Evolutionary conservation across 2,888 invertebrate species (phyloP).

Genomic region (Conomelus anceps): DNA sequence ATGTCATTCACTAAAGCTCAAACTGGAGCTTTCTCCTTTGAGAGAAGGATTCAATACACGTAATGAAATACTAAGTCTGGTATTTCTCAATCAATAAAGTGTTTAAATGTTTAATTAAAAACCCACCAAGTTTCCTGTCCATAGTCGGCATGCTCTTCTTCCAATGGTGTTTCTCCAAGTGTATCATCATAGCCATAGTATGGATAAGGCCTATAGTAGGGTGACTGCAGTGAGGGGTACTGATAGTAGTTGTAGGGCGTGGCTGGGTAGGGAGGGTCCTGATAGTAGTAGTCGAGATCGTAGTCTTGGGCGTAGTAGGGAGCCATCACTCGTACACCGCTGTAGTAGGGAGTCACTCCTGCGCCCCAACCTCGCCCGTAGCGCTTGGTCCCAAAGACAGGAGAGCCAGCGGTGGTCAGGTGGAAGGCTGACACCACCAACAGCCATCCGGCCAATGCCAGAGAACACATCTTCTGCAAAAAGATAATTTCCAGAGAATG

Average conservation of each 20-base stretch:
- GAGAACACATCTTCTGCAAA: not conserved
- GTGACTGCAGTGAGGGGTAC: slow-evolving; percentile 27
- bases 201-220: not conserved
- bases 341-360: not conserved
- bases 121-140: slow-evolving; percentile 3
- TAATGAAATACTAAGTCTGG: too few species aligned
- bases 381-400: not conserved
- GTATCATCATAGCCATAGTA: not conserved
- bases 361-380: not conserved
- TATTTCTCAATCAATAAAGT: too few species aligned
- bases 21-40: too few species aligned
- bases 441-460: not conserved
- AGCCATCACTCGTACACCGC: not conserved
- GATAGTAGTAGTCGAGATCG: slow-evolving; percentile 29
- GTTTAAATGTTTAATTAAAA: too few species aligned
- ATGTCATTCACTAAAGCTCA: too few species aligned
- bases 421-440: not conserved
- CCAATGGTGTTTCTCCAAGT: not conserved
- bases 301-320: not conserved
- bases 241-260: slow-evolving; percentile 47
- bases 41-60: too few species aligned
- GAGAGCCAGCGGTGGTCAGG: not conserved
- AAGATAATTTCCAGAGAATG: too few species aligned
- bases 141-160: not conserved
- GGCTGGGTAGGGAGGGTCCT: slow-evolving; percentile 46